A percentile compares a stretch with the other conserved stretches of the same genome.
phyloP scores from a whole-genome alignment of 2,113 vertebrate genomes.

The Carassius auratus region DNA sequence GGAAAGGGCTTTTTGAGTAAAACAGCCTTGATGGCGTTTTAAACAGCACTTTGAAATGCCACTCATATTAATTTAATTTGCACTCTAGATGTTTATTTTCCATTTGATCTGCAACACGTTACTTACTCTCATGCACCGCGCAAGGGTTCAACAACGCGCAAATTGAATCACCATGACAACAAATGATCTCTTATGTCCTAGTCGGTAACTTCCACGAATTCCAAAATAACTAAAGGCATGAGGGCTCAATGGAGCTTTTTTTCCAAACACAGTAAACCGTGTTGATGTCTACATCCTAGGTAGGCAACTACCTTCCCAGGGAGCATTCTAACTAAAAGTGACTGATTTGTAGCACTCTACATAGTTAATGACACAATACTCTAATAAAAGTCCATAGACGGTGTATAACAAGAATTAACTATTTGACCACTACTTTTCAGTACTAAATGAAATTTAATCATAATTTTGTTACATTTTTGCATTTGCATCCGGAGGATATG shows the following conservation, averaged over 20 bases:
- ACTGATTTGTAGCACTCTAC: neutral
- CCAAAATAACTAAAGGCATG: slow-evolving; percentile 29
- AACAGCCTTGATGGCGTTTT: slow-evolving; percentile 15
- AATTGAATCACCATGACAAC: slow-evolving; percentile 38
- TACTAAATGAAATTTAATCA: neutral
- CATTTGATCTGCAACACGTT: slow-evolving; percentile 15
- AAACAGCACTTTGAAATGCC: slow-evolving; percentile 5
- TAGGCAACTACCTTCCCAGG: neutral
- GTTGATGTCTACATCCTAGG: neutral
- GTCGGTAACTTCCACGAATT: neutral
- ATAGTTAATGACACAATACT: neutral
- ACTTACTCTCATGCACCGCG: neutral
- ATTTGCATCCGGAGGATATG: neutral
- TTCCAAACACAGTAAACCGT: neutral
- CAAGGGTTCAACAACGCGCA: slow-evolving; percentile 19
- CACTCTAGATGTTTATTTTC: slow-evolving; percentile 25
- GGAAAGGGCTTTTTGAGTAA: neutral
- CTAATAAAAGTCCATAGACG: neutral
- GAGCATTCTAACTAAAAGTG: neutral
- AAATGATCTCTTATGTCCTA: neutral
- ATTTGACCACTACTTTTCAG: neutral
- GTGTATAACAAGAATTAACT: neutral
- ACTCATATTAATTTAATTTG: slow-evolving; percentile 11
- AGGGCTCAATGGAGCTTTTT: neutral
- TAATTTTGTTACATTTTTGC: neutral